Percentiles rank a stretch among this genome's conserved stretches.
Evolutionary conservation across 2,113 vertebrate genomes (phyloP).

Genomic region (Pristiophorus japonicus): DNA sequence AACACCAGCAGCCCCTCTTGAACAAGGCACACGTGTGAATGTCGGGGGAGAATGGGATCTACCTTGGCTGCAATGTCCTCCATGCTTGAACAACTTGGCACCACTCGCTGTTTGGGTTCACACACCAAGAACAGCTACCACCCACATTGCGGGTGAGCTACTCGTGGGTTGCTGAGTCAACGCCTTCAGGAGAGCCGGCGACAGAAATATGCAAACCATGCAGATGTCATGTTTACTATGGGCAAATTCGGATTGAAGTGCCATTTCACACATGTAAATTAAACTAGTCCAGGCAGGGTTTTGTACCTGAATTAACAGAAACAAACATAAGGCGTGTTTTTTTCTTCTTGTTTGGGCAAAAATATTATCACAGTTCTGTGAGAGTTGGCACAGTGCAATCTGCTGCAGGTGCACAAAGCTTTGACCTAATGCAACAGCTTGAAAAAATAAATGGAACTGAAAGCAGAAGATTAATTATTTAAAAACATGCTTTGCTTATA

Average conservation of each 20-base stretch:
- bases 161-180: background rate
- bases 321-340: background rate
- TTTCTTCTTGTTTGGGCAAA: too few relatives aligned
- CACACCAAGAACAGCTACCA: background rate
- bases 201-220: background rate
- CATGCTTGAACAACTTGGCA: background rate
- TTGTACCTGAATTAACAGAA: background rate
- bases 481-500: conserved; percentile 22
- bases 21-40: background rate
- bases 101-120: background rate
- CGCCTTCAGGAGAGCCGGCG: background rate
- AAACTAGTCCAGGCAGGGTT: background rate
- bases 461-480: conserved; percentile 26
- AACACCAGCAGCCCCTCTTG: background rate
- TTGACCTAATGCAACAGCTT: background rate
- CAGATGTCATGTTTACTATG: background rate
- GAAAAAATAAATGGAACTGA: conserved; percentile 12
- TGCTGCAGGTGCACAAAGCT: background rate
- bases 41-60: background rate
- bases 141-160: background rate
- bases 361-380: background rate
- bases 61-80: background rate
- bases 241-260: background rate
- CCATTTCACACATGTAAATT: background rate
- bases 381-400: background rate